These are phyloP conservation scores for Brachymystax lenok DNA, from an alignment of 2,797 vertebrate genomes.

Conservation along the genomic window DNA sequence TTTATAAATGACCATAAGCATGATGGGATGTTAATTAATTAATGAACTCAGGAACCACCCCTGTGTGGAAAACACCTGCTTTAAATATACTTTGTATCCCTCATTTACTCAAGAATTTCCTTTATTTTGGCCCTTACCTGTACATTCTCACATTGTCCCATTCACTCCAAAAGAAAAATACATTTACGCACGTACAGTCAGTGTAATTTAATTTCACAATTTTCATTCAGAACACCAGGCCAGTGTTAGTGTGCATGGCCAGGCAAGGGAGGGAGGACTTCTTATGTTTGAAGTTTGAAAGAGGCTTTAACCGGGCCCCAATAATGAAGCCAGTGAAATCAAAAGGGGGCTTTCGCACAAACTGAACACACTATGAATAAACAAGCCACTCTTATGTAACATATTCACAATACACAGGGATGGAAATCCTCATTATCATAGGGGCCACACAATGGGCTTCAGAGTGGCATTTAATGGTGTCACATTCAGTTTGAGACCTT, in stretches of 20 bases:
- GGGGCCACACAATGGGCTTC: constrained; percentile 56
- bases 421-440: constrained; percentile 65
- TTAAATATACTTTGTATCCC: no score
- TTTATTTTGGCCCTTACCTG: background rate
- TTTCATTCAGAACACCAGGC: constrained; percentile 30
- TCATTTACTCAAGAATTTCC: no score
- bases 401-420: constrained; percentile 24
- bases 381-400: constrained; percentile 74
- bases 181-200: constrained; percentile 28
- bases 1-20: no score
- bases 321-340: constrained; percentile 74
- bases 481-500: constrained; percentile 55
- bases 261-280: constrained; percentile 33
- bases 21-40: no score
- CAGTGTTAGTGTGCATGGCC: constrained; percentile 29
- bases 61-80: no score
- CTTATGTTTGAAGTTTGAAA: constrained; percentile 70
- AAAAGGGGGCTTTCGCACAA: constrained; percentile 51
- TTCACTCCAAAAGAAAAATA: background rate
- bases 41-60: no score
- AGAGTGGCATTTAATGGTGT: constrained; percentile 57
- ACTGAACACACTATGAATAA: constrained; percentile 67
- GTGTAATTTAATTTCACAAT: constrained; percentile 48
- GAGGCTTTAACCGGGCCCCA: constrained; percentile 60
- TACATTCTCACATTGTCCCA: background rate